phyloP scores from a whole-genome alignment of 1,140 invertebrate species.

The Trachymyrmex septentrionalis region DNA sequence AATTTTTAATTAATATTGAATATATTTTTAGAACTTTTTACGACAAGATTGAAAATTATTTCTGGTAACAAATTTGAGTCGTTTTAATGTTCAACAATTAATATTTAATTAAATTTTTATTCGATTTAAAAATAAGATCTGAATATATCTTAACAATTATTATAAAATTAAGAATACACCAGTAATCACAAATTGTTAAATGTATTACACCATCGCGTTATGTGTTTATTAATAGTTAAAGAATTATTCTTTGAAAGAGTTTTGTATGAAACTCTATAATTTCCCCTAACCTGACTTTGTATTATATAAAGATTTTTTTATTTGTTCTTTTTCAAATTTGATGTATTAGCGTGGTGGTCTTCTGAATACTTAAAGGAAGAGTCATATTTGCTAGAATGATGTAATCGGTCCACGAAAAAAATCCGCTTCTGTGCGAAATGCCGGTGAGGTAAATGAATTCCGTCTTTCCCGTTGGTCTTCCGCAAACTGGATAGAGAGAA shows the following conservation, averaged over 20 bases:
- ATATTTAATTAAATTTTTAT: background rate
- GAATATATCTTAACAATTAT: background rate
- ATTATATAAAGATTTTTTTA: background rate
- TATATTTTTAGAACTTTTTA: background rate
- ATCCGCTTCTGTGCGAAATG: constrained; percentile 47
- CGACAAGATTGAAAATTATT: background rate
- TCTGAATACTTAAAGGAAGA: constrained; percentile 30
- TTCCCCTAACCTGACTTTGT: background rate
- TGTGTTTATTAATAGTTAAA: background rate
- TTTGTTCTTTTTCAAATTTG: constrained; percentile 3
- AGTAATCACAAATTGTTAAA: background rate
- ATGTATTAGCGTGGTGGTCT: background rate
- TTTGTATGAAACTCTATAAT: background rate
- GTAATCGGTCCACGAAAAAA: constrained; percentile 50
- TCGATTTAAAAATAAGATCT: background rate
- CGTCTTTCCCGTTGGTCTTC: constrained; percentile 63
- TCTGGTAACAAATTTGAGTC: background rate
- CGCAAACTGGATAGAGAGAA: constrained; percentile 73
- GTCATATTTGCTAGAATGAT: constrained; percentile 34
- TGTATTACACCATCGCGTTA: too few species aligned
- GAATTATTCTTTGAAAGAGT: background rate
- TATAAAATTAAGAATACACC: background rate
- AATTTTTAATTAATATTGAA: background rate
- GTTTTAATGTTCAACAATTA: background rate
- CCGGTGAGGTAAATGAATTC: constrained; percentile 79